Evolutionary conservation across 2,888 invertebrate species (phyloP).

Genomic region (Lamellibrachia columna): DNA sequence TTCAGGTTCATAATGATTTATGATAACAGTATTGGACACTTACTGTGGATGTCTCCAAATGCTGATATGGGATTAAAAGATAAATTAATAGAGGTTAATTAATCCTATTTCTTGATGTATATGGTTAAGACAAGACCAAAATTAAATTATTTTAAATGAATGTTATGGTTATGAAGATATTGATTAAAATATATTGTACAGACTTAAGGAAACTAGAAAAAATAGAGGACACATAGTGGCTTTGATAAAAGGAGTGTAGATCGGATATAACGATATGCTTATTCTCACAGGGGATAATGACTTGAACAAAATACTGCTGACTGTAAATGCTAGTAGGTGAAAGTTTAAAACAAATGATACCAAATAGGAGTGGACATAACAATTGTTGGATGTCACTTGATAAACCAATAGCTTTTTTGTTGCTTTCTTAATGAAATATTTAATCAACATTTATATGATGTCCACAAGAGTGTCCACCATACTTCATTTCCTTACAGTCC

Average conservation of each 20-base stretch:
- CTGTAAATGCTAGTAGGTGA: no score
- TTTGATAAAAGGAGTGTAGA: not conserved
- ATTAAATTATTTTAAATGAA: no score
- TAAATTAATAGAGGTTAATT: not conserved
- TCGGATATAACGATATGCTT: not conserved
- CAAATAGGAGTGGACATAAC: not conserved
- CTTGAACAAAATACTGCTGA: no score
- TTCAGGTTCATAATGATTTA: not conserved
- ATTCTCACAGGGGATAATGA: not conserved
- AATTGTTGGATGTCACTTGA: not conserved
- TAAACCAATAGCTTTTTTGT: not conserved
- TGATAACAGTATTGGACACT: not conserved
- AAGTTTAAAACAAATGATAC: no score
- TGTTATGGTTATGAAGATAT: no score
- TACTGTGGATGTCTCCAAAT: not conserved
- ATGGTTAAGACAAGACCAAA: no score
- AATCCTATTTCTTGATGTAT: no score
- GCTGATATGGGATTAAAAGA: not conserved
- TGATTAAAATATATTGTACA: not conserved
- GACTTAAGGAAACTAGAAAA: not conserved
- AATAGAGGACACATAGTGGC: not conserved
- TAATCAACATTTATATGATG: not conserved
- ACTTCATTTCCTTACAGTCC: not conserved
- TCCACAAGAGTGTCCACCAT: not conserved
- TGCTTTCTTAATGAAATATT: not conserved